phyloP scores from a whole-genome alignment of 2,888 invertebrate species.

The Plagiodera versicolora region DNA sequence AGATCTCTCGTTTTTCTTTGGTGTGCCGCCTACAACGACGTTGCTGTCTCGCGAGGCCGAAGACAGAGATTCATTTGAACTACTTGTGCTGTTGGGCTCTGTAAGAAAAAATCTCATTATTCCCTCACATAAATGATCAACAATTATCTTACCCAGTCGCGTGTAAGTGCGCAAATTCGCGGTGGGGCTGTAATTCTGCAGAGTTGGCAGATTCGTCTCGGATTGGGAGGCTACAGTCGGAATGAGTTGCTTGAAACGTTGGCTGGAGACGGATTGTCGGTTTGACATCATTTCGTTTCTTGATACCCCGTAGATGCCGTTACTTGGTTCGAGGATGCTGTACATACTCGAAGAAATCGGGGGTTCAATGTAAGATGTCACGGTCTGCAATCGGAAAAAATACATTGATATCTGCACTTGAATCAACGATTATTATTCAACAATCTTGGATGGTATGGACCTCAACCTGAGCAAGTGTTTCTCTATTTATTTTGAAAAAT shows the following conservation, averaged over 20 bases:
- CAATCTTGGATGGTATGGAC: too few relatives aligned
- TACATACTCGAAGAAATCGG: constrained; percentile 55
- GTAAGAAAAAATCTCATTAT: constrained; percentile 6
- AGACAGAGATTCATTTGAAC: constrained; percentile 84
- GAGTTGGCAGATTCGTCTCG: constrained; percentile 54
- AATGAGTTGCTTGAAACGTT: constrained; percentile 43
- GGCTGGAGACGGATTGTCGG: constrained; percentile 33
- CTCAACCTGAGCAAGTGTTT: too few relatives aligned
- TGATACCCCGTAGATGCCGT: constrained; percentile 43
- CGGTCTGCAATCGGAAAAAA: constrained; percentile 41
- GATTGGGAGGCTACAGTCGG: constrained; percentile 52
- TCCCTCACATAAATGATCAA: not conserved
- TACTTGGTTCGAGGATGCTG: constrained; percentile 51
- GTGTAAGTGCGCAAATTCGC: constrained; percentile 48
- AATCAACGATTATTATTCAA: too few relatives aligned
- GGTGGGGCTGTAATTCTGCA: constrained; percentile 50
- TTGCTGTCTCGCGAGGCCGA: constrained; percentile 64
- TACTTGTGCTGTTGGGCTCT: constrained; percentile 64
- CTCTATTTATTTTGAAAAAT: too few relatives aligned
- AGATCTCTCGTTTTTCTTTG: constrained; percentile 63
- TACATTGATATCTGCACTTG: too few relatives aligned
- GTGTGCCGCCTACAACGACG: constrained; percentile 46
- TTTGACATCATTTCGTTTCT: constrained; percentile 44
- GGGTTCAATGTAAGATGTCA: constrained; percentile 58
- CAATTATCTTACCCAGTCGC: constrained; percentile 42